Evolutionary conservation across 2,113 vertebrate species (phyloP), one percentile per base, ranked within the genome.

Genomic region (Recurvirostra avosetta): DNA sequence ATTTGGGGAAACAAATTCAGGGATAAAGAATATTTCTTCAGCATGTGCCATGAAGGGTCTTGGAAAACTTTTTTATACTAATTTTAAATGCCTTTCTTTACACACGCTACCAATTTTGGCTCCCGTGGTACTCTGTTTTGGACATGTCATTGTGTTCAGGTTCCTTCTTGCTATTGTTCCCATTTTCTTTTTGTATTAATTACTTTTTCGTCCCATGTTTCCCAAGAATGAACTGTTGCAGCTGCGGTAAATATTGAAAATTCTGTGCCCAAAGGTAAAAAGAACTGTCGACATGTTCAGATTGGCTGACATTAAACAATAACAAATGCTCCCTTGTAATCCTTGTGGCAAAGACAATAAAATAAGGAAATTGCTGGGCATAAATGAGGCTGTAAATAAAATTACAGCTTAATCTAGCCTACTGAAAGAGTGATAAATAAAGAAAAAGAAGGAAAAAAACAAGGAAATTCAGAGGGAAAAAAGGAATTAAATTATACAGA

Each of bases 361-460:
- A 84, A 50, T 27, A 59, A 82, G 21, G 74, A 72, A 79, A 86
- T 83, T 62, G 40, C 10, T 21, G 27, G 49, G 26, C 25, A 68
- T 86, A 90, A 85, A 82, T 78, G 88, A 78, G 3, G 30, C 15
- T 63, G 29, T 30, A 86, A 95, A 96, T 76, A 53, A 77, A 83
- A 89, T 71, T 66, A 53, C 19, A 53, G 38, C 18, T 80, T 62
- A 87, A 79, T 82, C 25, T 62, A 66, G 18, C 6, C 15, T 17
- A 63, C 65, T 74, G 43, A 50, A 82, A 85, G 32, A 62, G 20
- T 19, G 32, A 61, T 30, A 77, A 65, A 74, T 21, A 49, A 56
- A 12, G n/a, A 52, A 55, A 81, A 6, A 22, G 30, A 55, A 67
- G 12, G 27, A 29, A 84, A 75, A 25, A 11, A 62, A 1, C 14